phyloP scores from a whole-genome alignment of 2,797 vertebrate species.

The Miichthys miiuy region DNA sequence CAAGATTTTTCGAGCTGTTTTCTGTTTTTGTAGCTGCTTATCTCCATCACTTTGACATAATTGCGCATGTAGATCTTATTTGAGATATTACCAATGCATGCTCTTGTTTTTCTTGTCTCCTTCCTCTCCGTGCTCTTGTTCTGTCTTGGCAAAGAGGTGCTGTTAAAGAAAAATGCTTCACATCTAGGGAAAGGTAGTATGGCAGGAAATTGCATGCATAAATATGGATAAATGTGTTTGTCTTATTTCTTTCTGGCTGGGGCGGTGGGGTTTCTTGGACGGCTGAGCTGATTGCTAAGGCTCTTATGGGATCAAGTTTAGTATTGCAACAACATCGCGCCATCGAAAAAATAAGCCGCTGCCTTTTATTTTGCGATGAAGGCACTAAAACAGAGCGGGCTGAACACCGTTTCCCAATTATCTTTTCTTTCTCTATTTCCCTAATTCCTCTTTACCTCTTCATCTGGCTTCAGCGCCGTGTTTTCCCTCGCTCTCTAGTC shows the following conservation, averaged over 20 bases:
- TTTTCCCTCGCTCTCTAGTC: slow-evolving; percentile 37
- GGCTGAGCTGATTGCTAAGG: slow-evolving; percentile 44
- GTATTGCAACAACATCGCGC: slow-evolving; percentile 36
- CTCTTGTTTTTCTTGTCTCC: slow-evolving; percentile 39
- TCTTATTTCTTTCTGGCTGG: slow-evolving; percentile 49
- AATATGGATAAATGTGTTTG: slow-evolving; percentile 38
- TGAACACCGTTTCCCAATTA: slow-evolving; percentile 3
- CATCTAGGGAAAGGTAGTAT: slow-evolving; percentile 10
- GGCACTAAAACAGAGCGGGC: slow-evolving; percentile 9
- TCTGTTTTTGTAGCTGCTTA: not conserved
- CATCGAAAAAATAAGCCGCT: slow-evolving; percentile 23
- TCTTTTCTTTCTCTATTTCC: not conserved
- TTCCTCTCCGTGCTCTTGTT: slow-evolving; percentile 1
- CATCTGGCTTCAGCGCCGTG: slow-evolving; percentile 14
- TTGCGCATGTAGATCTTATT: not conserved
- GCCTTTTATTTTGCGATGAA: slow-evolving; percentile 27
- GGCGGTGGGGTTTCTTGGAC: slow-evolving; percentile 52
- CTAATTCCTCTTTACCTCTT: slow-evolving; percentile 31
- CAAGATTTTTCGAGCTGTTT: not conserved
- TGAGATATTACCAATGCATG: not conserved
- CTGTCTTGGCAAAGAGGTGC: slow-evolving; percentile 11
- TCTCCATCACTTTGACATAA: not conserved
- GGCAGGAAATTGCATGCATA: slow-evolving; percentile 25
- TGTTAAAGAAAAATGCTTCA: slow-evolving; percentile 1
- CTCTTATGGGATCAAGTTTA: slow-evolving; percentile 55